Percentiles rank a stretch among this genome's conserved stretches.
These are phyloP conservation scores for Xestia xanthographa DNA, from an alignment of 2,888 invertebrate genomes.

Conservation along the genomic window DNA sequence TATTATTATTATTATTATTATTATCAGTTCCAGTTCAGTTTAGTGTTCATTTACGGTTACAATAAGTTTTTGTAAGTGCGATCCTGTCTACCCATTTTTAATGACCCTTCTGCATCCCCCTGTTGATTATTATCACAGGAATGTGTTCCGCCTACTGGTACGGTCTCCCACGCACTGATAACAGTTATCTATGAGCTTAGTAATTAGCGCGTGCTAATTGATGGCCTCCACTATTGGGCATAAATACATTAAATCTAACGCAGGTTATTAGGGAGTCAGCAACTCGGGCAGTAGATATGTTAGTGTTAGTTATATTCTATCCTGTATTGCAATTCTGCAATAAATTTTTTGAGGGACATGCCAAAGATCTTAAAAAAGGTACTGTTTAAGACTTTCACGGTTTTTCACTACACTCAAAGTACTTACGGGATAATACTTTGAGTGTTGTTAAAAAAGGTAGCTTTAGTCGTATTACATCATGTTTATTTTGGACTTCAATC, in stretches of 20 bases:
- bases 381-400: no score
- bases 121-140: slow-evolving; percentile 10
- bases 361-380: no score
- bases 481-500: no score
- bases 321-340: neutral
- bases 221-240: slow-evolving; percentile 25
- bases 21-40: no score
- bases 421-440: no score
- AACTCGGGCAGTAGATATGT: neutral
- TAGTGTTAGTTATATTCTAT: neutral
- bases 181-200: slow-evolving; percentile 63
- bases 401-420: no score
- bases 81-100: no score
- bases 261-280: neutral
- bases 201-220: slow-evolving; percentile 61
- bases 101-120: slow-evolving; percentile 21
- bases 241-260: neutral
- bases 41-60: neutral
- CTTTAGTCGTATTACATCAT: no score
- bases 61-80: neutral
- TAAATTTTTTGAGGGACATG: neutral
- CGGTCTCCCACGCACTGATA: slow-evolving; percentile 66
- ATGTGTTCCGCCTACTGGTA: slow-evolving; percentile 40
- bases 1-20: no score
- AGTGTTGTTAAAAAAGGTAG: no score